Evolutionary conservation across 1,140 invertebrate species (phyloP).

Genomic region (Pissodes strobi): DNA sequence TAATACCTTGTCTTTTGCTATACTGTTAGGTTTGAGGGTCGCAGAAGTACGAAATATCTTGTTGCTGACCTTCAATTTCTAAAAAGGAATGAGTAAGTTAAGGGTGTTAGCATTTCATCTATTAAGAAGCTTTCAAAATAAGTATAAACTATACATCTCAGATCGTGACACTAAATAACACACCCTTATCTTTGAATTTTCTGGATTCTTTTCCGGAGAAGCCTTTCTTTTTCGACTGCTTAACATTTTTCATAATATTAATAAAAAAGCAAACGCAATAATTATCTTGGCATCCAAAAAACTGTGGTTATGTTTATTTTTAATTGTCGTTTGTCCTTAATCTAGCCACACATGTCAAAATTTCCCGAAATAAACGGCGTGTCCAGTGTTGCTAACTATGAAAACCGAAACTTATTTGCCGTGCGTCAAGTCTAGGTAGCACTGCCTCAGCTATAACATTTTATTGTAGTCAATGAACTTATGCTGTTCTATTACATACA

Average conservation of each 20-base stretch:
- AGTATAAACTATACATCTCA: too few species aligned
- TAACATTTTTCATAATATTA: not conserved
- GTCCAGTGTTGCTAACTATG: too few species aligned
- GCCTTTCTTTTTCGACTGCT: not conserved
- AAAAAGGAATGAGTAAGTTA: not conserved
- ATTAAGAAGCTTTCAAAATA: not conserved
- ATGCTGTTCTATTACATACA: too few species aligned
- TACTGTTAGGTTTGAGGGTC: not conserved
- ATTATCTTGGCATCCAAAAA: not conserved
- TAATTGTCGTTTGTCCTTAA: too few species aligned
- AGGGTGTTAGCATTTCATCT: not conserved
- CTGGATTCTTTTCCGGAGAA: not conserved
- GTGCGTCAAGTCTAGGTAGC: too few species aligned
- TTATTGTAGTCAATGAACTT: too few species aligned
- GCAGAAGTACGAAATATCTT: not conserved
- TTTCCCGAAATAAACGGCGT: too few species aligned
- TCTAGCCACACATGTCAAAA: too few species aligned
- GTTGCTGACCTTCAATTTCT: conserved; percentile 3
- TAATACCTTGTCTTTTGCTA: not conserved
- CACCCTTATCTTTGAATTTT: not conserved
- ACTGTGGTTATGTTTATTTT: not conserved
- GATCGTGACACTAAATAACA: too few species aligned
- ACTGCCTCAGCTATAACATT: too few species aligned
- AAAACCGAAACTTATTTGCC: too few species aligned
- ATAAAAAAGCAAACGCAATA: not conserved